These are phyloP conservation scores for Actenoides hombroni DNA, from an alignment of 2,113 vertebrate species.

Conservation along the genomic window DNA sequence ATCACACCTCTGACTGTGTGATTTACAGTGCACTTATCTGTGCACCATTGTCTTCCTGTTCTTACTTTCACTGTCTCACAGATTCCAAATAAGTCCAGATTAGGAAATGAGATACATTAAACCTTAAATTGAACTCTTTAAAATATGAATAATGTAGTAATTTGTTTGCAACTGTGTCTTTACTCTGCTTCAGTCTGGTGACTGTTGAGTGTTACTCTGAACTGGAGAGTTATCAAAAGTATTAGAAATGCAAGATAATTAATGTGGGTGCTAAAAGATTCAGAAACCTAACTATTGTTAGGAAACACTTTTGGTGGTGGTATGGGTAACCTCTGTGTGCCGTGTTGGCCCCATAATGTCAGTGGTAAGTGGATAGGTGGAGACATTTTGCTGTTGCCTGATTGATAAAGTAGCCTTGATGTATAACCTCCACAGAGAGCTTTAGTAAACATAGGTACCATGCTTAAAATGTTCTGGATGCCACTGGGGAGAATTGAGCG, in stretches of 20 bases:
- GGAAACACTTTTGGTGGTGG: background rate
- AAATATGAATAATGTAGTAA: background rate
- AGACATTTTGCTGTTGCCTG: background rate
- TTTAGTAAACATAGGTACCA: background rate
- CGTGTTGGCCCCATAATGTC: background rate
- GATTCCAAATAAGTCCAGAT: background rate
- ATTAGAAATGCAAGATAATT: background rate
- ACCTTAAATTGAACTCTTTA: background rate
- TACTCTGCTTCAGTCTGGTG: background rate
- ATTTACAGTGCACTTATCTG: background rate
- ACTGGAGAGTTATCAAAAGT: background rate
- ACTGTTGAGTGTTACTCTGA: background rate
- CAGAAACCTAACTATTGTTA: background rate
- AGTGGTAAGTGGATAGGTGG: background rate
- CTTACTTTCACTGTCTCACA: fast-evolving
- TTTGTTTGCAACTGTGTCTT: background rate
- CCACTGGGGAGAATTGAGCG: background rate
- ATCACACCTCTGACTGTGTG: background rate
- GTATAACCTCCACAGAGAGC: background rate
- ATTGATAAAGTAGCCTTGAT: background rate
- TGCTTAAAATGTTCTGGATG: background rate
- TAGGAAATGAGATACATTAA: background rate
- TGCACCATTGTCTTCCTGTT: background rate
- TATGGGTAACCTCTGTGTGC: background rate
- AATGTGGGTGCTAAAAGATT: background rate